A percentile compares a stretch with the other conserved stretches of the same genome.
phyloP scores from a whole-genome alignment of 2,797 vertebrate species.

The Florisuga fusca region DNA sequence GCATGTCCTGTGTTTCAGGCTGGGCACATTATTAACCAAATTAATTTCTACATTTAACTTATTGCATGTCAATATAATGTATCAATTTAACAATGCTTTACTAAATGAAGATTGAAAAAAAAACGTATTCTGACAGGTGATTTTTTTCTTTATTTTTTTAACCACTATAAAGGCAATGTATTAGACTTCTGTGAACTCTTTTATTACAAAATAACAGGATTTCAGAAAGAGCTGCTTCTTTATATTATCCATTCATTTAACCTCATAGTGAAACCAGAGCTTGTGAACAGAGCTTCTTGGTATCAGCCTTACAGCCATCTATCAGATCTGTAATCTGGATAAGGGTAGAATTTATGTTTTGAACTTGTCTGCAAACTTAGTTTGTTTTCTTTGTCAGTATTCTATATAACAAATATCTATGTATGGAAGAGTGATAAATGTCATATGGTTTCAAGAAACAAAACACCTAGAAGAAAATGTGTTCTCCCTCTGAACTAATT shows the following conservation, averaged over 20 bases:
- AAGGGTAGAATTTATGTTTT: neutral
- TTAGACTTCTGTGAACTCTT: neutral
- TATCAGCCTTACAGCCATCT: neutral
- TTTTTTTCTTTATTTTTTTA: neutral
- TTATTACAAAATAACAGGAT: neutral
- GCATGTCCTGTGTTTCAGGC: neutral
- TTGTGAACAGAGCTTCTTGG: neutral
- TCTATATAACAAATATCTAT: neutral
- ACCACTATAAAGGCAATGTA: neutral
- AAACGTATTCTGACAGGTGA: neutral
- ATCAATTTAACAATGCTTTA: neutral
- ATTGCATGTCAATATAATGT: neutral
- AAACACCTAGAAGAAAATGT: neutral
- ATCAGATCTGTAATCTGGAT: neutral
- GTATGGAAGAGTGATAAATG: neutral
- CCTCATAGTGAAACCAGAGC: neutral
- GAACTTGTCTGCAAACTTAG: neutral
- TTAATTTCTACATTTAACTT: neutral
- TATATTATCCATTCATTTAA: neutral
- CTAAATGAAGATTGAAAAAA: neutral
- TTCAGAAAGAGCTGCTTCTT: neutral
- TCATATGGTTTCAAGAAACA: neutral
- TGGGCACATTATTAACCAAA: neutral
- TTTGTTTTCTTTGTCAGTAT: neutral
- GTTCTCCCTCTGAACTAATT: neutral